Evolutionary conservation across 2,797 vertebrate species (phyloP).

Genomic region (Eulemur rubriventer): DNA sequence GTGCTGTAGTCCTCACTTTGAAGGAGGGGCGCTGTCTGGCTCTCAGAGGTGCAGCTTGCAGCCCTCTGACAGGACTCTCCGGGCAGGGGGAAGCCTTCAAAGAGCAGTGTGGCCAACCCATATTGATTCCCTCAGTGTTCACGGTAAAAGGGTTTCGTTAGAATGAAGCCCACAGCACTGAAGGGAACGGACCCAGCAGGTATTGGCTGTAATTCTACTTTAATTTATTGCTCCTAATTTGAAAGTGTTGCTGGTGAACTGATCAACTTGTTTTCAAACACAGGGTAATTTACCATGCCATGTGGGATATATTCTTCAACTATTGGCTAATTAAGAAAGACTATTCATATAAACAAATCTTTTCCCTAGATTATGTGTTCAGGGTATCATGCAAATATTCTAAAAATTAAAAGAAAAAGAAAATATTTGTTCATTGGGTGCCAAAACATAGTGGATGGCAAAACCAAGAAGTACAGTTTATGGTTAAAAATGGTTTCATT

Average conservation of each 20-base stretch:
- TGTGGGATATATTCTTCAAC: not conserved
- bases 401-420: not conserved
- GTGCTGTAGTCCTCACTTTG: not conserved
- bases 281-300: not conserved
- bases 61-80: constrained; percentile 8
- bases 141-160: not conserved
- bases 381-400: not conserved
- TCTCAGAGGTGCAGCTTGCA: not conserved
- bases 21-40: not conserved
- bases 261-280: not conserved
- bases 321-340: not conserved
- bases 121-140: constrained; percentile 54
- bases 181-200: not conserved
- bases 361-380: not conserved
- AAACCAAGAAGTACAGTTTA: not conserved
- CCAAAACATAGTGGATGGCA: not conserved
- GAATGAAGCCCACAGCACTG: not conserved
- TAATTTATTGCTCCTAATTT: not conserved
- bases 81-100: not conserved
- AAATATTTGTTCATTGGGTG: not conserved
- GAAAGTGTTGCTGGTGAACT: constrained; percentile 5
- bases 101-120: not conserved
- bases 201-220: not conserved
- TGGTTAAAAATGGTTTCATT: not conserved
- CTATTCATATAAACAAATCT: not conserved